These are phyloP conservation scores for Gnatocerus cornutus DNA, from an alignment of 2,888 invertebrate genomes.

Conservation along the genomic window DNA sequence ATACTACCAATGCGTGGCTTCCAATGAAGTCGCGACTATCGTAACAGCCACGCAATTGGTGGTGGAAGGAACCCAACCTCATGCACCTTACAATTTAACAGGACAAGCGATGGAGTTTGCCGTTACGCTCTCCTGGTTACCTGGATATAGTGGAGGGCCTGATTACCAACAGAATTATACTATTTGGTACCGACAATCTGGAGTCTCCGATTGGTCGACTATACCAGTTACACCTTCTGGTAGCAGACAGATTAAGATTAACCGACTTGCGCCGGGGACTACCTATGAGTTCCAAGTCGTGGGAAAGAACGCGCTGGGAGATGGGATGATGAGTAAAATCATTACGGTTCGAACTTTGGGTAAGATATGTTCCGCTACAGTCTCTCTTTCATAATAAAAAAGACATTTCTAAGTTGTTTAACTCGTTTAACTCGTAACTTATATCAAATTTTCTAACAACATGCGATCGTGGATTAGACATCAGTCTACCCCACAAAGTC, in stretches of 20 bases:
- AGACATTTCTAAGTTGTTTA: no score
- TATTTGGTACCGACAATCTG: conserved; percentile 94
- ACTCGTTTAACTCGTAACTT: not conserved
- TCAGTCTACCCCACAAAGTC: conserved; percentile 77
- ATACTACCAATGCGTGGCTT: conserved; percentile 95
- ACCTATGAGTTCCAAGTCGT: conserved; percentile 97
- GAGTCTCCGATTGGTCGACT: conserved; percentile 92
- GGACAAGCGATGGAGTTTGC: conserved; percentile 91
- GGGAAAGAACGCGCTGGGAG: conserved; percentile 94
- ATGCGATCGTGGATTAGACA: conserved; percentile 61
- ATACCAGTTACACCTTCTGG: conserved; percentile 95
- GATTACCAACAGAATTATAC: conserved; percentile 97
- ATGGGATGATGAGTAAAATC: conserved; percentile 96
- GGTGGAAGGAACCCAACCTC: conserved; percentile 95
- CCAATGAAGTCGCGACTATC: conserved; percentile 97
- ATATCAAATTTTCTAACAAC: conserved; percentile 1
- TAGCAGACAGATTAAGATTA: conserved; percentile 91
- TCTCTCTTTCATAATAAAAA: not conserved
- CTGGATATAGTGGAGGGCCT: conserved; percentile 95
- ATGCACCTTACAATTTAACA: conserved; percentile 96
- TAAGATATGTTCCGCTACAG: conserved; percentile 71
- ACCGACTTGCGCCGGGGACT: conserved; percentile 90
- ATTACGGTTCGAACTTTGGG: conserved; percentile 92
- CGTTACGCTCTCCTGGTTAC: conserved; percentile 93
- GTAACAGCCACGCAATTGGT: conserved; percentile 91